Base-by-base conservation (phyloP, 2,888 invertebrate species). In the Eupelmus urozonus region DNA sequence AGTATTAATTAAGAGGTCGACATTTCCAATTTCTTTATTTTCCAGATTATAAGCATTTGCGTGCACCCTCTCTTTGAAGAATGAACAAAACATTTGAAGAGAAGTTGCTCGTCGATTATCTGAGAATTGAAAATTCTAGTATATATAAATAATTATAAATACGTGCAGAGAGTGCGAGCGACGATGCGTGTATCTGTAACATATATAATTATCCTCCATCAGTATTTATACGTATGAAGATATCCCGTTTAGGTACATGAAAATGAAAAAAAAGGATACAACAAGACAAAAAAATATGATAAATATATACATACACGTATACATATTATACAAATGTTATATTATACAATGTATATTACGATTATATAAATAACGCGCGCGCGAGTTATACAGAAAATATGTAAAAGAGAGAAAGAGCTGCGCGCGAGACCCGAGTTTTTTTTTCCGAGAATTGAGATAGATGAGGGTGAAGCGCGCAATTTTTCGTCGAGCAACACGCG, bases 71-170 rank as follows among this genome's bases (percentile, higher is more conserved):
- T 60, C 11, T 66, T 29, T 53, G 0, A 18, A 34, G 55, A 51
- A 18, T 3, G 20, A 40, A 25, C 27, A 45, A 59, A 29, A 49
- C 2, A 40, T 59, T 57, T 25, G 23, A 23, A 25, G 25, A 20
- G 25, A 49, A 29, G 23, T 13, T 79, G 79, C 82, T 82, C 83
- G 84, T 71, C 80, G 83, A 84, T 84, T 83, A 84, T 84, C 84
- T 80, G 85, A 85, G 86, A 88, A 86, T 87, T 86, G 85, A 87
- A 84, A 83, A 84, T 85, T 86, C 82, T 83, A 83, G 82, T 67
- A 75, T 40, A 81, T 84, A 84, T 85, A 85, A 82, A 84, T 83
- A 84, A 62, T 66, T 86, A 86, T 85, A 83, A 84, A 83, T 83
- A 83, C 67, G 74, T 72, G 66, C 63, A 40, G 40, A 7, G 57